Base-by-base conservation (phyloP, 2,888 invertebrate species). In the Nymphalis c-album region DNA sequence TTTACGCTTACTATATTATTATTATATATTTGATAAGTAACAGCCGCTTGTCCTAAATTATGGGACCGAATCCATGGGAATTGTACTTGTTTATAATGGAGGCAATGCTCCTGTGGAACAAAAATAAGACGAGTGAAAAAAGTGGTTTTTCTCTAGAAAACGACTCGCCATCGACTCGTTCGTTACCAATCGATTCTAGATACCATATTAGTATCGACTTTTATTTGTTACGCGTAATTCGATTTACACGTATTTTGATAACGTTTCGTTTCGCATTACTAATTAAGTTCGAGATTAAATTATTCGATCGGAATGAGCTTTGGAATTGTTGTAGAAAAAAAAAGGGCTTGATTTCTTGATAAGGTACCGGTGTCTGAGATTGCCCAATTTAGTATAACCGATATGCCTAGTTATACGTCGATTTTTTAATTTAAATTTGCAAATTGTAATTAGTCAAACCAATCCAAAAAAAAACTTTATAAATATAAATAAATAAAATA, bases 61-160 rank as follows among this genome's bases (percentile, higher is more conserved):
- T 50, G 51, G 17, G 51, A 74, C 70, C 65, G 64, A 73, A 77
- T 68, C 60, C 62, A 77, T 84, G 83, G 87, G 3, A 53, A 61
- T 26, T 68, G 74, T 79, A 80, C 83, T 82, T 84, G 84, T 85
- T 87, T 85, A 85, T 80, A 80, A 77, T 76, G 79, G 77, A 87
- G 89, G 86, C 90, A 89, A 83, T 85, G 91, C 88, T 86, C 90
- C 86, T 87, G 53, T 55, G 85, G 79, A 80, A 82, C 80, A 82
- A 82, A 87, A 90, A 86, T 85, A 87, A 88, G 78, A 83, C 78
- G 35, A 76, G 78, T 79, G 73, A 85, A 87, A 51, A 89, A 88
- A 85, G 84, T 78, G 81, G 85, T 78, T 83, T 85, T 87, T 86
- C 85, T 79, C 82, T 82, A 84, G 85, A 88, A 89, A 89, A 87